phyloP scores from a whole-genome alignment of 35 echinoderm and acorn worm genomes.

The Apostichopus californicus region DNA sequence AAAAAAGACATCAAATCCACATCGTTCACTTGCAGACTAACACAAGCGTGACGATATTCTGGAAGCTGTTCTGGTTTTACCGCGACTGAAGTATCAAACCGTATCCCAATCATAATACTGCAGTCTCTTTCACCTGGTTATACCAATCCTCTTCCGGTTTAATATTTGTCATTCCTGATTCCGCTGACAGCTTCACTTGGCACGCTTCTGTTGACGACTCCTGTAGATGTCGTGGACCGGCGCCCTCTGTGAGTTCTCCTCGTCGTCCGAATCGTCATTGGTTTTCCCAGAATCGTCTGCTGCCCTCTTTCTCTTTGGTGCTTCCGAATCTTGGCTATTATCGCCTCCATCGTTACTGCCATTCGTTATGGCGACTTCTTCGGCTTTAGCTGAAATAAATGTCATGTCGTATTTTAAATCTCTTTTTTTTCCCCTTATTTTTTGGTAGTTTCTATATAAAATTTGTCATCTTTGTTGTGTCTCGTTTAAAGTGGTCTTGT shows the following conservation, averaged over 20 bases:
- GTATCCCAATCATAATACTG: too few species aligned
- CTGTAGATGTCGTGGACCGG: constrained; percentile 96
- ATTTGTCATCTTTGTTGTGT: neutral
- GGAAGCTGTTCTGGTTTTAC: too few species aligned
- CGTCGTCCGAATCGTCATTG: constrained; percentile 89
- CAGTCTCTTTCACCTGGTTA: too few species aligned
- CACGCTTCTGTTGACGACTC: constrained; percentile 91
- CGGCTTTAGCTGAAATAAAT: constrained; percentile 21
- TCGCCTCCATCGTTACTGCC: constrained; percentile 37
- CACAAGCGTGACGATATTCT: too few species aligned
- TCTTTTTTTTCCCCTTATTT: neutral
- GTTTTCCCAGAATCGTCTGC: constrained; percentile 40
- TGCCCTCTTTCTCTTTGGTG: constrained; percentile 42
- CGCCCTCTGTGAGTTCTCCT: constrained; percentile 69
- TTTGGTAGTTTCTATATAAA: too few species aligned
- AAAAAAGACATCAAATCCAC: too few species aligned
- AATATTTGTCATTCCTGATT: too few species aligned
- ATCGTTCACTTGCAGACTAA: too few species aligned
- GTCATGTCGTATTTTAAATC: neutral
- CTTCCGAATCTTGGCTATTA: constrained; percentile 21
- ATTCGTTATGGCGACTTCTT: constrained; percentile 33
- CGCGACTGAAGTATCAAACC: too few species aligned
- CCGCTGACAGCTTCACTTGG: constrained; percentile 58
- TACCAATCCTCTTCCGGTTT: too few species aligned
- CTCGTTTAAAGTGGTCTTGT: neutral